These are phyloP conservation scores for Leptinotarsa haldemani DNA, from an alignment of 2,888 invertebrate species.

Conservation along the genomic window DNA sequence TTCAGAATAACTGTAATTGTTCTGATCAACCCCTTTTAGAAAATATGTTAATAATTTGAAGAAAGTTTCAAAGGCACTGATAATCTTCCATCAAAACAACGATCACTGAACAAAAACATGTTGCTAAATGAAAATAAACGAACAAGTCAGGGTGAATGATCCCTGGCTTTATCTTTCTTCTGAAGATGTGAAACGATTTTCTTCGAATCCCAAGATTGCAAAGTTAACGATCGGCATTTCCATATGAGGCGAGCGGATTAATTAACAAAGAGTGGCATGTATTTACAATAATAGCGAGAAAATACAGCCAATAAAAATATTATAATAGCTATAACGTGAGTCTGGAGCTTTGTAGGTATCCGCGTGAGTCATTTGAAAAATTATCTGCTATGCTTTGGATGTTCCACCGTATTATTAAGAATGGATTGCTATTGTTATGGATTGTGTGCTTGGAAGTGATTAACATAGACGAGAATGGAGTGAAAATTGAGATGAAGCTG, in stretches of 20 bases:
- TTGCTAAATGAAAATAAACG: no score
- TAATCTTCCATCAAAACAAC: no score
- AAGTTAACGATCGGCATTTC: constrained; percentile 43
- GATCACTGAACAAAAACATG: no score
- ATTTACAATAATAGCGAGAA: constrained; percentile 48
- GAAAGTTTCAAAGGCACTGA: no score
- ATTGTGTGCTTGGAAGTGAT: constrained; percentile 17
- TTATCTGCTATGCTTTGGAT: constrained; percentile 37
- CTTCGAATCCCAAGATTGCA: constrained; percentile 39
- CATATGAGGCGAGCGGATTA: constrained; percentile 44
- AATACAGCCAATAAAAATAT: constrained; percentile 43
- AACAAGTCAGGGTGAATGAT: neutral
- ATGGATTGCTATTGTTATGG: constrained; percentile 28
- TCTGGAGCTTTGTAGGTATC: constrained; percentile 43
- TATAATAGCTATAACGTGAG: constrained; percentile 48
- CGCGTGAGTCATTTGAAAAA: constrained; percentile 46
- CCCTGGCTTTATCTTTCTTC: constrained; percentile 4
- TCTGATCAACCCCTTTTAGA: no score
- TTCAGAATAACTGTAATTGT: no score
- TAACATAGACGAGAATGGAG: neutral
- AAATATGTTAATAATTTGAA: no score
- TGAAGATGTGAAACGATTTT: constrained; percentile 30
- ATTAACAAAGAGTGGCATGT: constrained; percentile 44
- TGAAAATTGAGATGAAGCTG: neutral
- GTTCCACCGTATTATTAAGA: constrained; percentile 33